These are phyloP conservation scores for Patiria pectinifera DNA, from an alignment of 53 echinoderm and acorn worm species.

Conservation along the genomic window DNA sequence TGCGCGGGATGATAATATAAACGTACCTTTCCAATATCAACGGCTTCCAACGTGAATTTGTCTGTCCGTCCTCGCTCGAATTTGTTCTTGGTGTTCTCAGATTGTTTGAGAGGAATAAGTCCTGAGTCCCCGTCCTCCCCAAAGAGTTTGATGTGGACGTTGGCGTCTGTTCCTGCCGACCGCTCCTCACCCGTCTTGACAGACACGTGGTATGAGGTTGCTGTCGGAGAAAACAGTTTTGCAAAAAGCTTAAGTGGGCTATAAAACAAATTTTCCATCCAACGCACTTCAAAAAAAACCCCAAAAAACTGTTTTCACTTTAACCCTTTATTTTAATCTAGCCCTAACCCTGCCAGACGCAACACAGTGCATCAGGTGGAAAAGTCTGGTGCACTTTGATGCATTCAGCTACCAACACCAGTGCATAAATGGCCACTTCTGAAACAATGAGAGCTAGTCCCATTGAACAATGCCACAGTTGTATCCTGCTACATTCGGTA, in stretches of 20 bases:
- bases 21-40: constrained; percentile 94
- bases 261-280: no score
- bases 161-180: constrained; percentile 95
- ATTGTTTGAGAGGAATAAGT: constrained; percentile 89
- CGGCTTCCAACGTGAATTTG: constrained; percentile 93
- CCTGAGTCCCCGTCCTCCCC: constrained; percentile 96
- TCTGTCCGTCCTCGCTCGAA: constrained; percentile 95
- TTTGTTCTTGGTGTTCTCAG: constrained; percentile 99
- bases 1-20: background rate
- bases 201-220: constrained; percentile 97
- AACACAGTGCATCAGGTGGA: no score
- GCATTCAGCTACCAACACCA: no score
- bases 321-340: no score
- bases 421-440: no score
- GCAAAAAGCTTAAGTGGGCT: background rate
- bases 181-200: constrained; percentile 98
- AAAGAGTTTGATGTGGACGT: constrained; percentile 94
- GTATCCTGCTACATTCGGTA: no score
- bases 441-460: no score
- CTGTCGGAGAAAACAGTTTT: constrained; percentile 37
- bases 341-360: no score
- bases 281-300: no score
- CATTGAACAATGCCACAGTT: no score
- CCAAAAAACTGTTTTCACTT: no score
- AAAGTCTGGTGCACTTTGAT: no score